Base-by-base conservation (phyloP, 2,888 invertebrate species). In the Oscheius onirici region DNA sequence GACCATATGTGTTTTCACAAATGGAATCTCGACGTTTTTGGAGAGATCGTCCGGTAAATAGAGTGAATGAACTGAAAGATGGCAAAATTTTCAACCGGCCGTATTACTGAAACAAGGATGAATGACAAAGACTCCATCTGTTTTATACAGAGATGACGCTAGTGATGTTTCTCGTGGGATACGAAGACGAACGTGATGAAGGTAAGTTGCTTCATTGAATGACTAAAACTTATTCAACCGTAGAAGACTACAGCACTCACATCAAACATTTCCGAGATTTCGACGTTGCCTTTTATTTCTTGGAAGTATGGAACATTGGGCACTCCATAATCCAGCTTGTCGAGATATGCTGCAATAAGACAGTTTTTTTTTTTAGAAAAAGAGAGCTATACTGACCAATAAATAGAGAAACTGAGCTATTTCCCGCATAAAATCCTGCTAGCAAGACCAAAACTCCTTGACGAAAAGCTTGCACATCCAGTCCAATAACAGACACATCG, bases 31-130 rank as follows among this genome's bases (percentile, higher is more conserved):
- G 1, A 52, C 51, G 5, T 22, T 17, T 24, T 43, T 17, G 1
- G n/a, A n/a, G 13, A 65, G 17, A 44, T 55, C 55, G 28, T 67
- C 43, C 17, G 67, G 67, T 3, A 67, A 20, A 54, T 43, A 67
- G 15, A 67, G 15, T 10, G 67, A 67, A 17, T 55, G 55, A 34
- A 55, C 67, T 67, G 51, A 40, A 67, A 67, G 58, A 58, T 2
- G 22, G 3, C 5, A 6, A 58, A 40, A 10, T 15, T 2, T 55
- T 34, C 11, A 20, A 52, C 15, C n/a, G n/a, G n/a, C n/a, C n/a
- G n/a, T n/a, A n/a, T 51, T 34, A 69, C 69, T 49, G 40, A 40
- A 69, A 20, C 24, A 44, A 24, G 58, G 52, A 69, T 69, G 60
- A n/a, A 69, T 26, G 6, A 69, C 24, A 10, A 69, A 20, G 10